A percentile compares a stretch with the other conserved stretches of the same genome.
Conservation (phyloP, 1,140 invertebrate species). For the Euschistus heros region DNA sequence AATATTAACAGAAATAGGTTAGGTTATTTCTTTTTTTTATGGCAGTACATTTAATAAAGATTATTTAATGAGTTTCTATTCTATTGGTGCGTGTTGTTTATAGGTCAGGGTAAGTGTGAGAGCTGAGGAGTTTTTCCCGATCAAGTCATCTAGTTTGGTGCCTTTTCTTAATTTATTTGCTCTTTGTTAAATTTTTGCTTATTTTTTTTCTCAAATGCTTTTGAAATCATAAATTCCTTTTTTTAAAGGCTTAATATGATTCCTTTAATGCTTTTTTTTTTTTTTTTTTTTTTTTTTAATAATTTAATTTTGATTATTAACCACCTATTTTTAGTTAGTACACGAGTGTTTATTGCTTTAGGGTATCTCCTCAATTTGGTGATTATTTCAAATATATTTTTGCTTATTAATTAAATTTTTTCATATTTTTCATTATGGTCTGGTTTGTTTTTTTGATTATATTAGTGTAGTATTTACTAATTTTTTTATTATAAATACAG, state of each 20-base stretch:
- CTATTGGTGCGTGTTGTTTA: slow-evolving; percentile 20
- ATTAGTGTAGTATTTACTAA: background rate
- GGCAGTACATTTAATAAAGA: no score
- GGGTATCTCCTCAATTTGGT: background rate
- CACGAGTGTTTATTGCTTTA: slow-evolving; percentile 5
- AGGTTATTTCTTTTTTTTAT: no score
- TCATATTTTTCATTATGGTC: slow-evolving; percentile 1
- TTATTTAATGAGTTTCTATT: slow-evolving; percentile 4
- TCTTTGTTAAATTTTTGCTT: slow-evolving; percentile 15
- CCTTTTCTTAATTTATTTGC: slow-evolving; percentile 18
- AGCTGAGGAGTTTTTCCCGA: background rate
- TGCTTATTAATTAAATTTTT: background rate
- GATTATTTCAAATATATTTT: slow-evolving; percentile 12
- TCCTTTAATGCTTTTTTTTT: background rate
- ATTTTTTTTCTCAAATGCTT: slow-evolving; percentile 5
- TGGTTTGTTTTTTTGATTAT: background rate
- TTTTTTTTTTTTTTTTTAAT: slow-evolving; percentile 8
- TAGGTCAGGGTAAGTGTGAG: slow-evolving; percentile 30
- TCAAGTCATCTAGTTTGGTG: slow-evolving; percentile 18
- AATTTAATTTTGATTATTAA: background rate
- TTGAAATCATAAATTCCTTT: background rate
- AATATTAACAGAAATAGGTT: no score
- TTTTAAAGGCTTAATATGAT: background rate
- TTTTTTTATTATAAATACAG: background rate
- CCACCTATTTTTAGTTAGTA: background rate